Percentiles rank a stretch among this genome's conserved stretches.
Evolutionary conservation across 2,113 vertebrate species (phyloP).

Genomic region (Vulpes ferrilata): DNA sequence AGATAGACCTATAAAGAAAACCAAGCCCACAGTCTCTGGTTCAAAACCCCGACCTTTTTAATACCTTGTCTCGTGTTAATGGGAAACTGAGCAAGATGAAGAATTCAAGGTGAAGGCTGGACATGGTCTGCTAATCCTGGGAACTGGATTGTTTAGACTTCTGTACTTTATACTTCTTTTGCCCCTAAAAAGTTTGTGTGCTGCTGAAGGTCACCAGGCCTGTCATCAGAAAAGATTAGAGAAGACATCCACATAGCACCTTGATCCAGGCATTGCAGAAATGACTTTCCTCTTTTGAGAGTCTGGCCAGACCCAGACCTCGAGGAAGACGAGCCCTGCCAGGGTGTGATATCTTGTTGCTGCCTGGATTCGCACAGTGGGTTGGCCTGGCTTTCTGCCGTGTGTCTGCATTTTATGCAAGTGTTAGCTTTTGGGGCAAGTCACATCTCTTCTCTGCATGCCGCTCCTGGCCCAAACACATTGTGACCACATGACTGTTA

Average conservation of each 20-base stretch:
- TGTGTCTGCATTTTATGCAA: background rate
- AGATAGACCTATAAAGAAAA: background rate
- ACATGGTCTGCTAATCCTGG: conserved; percentile 78
- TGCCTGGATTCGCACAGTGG: background rate
- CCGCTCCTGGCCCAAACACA: background rate
- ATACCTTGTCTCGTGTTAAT: conserved; percentile 75
- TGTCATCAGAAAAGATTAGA: conserved; percentile 72
- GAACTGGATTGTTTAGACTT: conserved; percentile 64
- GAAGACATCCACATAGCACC: background rate
- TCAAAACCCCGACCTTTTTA: conserved; percentile 70
- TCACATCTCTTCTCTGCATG: background rate
- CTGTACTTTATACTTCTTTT: conserved; percentile 42
- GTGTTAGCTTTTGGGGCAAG: background rate
- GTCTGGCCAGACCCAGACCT: background rate
- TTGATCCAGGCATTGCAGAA: background rate
- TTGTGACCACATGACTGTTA: background rate
- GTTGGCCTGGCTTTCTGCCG: background rate
- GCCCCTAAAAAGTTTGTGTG: conserved; percentile 25
- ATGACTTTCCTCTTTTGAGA: background rate
- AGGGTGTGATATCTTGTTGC: background rate
- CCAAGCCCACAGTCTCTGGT: background rate
- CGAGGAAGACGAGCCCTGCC: background rate
- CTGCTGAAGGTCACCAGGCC: conserved; percentile 63
- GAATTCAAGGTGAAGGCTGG: conserved; percentile 84
- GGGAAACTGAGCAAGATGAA: conserved; percentile 83